phyloP scores from a whole-genome alignment of 2,113 vertebrate species.

The Pomatorhinus ruficollis region DNA sequence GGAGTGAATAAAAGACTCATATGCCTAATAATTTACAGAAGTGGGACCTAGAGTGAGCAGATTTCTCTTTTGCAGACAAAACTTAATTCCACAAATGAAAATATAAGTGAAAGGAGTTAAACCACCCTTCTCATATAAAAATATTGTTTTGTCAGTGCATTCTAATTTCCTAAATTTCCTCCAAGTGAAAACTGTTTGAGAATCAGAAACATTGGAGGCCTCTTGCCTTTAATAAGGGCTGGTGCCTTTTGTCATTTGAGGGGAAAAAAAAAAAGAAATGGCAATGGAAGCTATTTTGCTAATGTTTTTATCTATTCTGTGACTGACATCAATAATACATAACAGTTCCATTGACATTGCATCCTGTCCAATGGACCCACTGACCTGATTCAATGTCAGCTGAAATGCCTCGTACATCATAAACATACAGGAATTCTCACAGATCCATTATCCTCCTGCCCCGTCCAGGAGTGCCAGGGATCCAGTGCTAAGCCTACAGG shows the following conservation, averaged over 20 bases:
- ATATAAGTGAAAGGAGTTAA: not conserved
- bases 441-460: conserved; percentile 51
- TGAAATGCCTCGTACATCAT: conserved; percentile 74
- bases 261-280: conserved; percentile 53
- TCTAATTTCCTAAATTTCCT: not conserved
- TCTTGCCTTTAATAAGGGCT: conserved; percentile 29
- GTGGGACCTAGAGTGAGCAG: not conserved
- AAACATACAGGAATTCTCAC: conserved; percentile 36
- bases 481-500: not conserved
- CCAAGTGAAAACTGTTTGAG: not conserved
- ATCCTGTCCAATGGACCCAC: conserved; percentile 75
- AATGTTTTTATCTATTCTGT: conserved; percentile 78
- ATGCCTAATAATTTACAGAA: not conserved
- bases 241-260: conserved; percentile 60
- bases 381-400: conserved; percentile 80
- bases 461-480: not conserved
- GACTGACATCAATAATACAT: conserved; percentile 79
- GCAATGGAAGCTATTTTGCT: conserved; percentile 76
- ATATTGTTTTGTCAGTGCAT: not conserved
- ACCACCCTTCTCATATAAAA: not conserved
- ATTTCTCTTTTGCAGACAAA: not conserved
- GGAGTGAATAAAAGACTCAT: not conserved
- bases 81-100: not conserved
- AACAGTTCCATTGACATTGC: conserved; percentile 80
- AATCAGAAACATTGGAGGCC: not conserved